Evolutionary conservation across 2,888 invertebrate genomes (phyloP).

Genomic region (Stratiomys singularior): DNA sequence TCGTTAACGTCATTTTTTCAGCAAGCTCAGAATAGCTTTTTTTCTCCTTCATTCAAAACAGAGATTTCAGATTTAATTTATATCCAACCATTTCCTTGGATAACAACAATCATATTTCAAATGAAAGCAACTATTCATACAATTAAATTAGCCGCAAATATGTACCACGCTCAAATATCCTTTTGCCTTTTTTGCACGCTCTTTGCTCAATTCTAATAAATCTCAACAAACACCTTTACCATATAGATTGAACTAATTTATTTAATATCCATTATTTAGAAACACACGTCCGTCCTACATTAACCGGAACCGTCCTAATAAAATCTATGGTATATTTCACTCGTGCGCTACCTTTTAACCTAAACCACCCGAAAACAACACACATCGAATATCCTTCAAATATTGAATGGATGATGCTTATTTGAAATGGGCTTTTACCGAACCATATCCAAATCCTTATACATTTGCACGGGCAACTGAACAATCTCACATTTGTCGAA

Average conservation of each 20-base stretch:
- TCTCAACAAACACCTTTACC: background rate
- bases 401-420: conserved; percentile 22
- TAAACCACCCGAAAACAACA: no score
- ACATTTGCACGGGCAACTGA: background rate
- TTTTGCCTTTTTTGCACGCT: no score
- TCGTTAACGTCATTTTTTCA: no score
- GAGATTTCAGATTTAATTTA: no score
- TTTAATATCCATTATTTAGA: conserved; percentile 30
- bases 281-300: conserved; percentile 49
- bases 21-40: no score
- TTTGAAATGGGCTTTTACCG: background rate
- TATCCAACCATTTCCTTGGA: no score
- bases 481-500: conserved; percentile 21
- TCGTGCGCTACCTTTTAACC: conserved; percentile 51
- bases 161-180: no score
- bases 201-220: no score
- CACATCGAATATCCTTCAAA: conserved; percentile 17
- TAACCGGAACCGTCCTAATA: conserved; percentile 48
- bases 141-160: no score
- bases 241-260: conserved; percentile 10
- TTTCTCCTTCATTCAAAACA: no score
- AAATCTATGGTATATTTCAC: conserved; percentile 13
- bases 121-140: no score
- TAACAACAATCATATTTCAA: no score
- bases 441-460: background rate